A percentile compares a stretch with the other conserved stretches of the same genome.
Conservation (phyloP, 2,113 vertebrate genomes). For the Nibea albiflora region DNA sequence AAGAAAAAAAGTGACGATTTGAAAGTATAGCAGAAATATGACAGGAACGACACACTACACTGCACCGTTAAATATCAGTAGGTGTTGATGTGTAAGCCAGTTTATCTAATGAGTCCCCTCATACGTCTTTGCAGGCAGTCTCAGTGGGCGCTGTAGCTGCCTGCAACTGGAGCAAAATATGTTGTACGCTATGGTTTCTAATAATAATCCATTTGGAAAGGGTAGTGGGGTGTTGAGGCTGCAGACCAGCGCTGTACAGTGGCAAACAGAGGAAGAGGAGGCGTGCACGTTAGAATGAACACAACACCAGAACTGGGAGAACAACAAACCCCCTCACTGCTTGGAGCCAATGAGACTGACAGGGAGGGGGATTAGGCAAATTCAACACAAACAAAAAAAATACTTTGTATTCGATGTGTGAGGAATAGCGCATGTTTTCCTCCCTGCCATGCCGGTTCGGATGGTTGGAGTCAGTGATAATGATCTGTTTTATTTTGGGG, state of each 20-base stretch:
- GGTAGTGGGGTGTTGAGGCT: slow-evolving; percentile 27
- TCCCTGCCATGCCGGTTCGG: slow-evolving; percentile 39
- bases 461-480: slow-evolving; percentile 66
- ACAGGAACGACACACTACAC: neutral
- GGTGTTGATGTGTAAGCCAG: neutral
- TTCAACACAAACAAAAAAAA: slow-evolving; percentile 42
- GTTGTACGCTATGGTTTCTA: slow-evolving; percentile 23
- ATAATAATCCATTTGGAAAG: slow-evolving; percentile 53
- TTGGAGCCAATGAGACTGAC: slow-evolving; percentile 40
- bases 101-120: slow-evolving; percentile 8
- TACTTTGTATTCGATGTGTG: slow-evolving; percentile 51
- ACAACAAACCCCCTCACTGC: slow-evolving; percentile 28
- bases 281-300: slow-evolving; percentile 10
- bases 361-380: slow-evolving; percentile 40
- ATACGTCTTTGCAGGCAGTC: slow-evolving; percentile 3
- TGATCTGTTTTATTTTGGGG: slow-evolving; percentile 80
- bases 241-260: slow-evolving; percentile 21
- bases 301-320: slow-evolving; percentile 43
- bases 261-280: slow-evolving; percentile 25
- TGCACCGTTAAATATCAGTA: neutral
- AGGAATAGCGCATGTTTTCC: slow-evolving; percentile 29
- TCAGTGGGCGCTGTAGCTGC: neutral
- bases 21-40: neutral
- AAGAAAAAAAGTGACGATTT: neutral
- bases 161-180: slow-evolving; percentile 41